phyloP scores from a whole-genome alignment of 2,888 invertebrate species.

The Sarcophaga subvicina region DNA sequence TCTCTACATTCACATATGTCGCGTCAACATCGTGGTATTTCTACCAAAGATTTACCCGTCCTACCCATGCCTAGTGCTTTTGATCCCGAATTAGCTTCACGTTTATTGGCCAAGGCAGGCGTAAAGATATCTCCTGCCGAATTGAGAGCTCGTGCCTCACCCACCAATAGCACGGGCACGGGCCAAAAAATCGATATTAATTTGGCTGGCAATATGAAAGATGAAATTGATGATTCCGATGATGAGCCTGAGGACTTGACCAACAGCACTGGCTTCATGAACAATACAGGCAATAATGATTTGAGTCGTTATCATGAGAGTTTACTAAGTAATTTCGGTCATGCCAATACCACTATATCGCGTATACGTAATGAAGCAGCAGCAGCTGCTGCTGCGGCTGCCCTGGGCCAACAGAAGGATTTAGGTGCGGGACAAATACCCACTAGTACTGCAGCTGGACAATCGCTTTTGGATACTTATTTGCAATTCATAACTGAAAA shows the following conservation, averaged over 20 bases:
- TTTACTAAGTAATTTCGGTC: slow-evolving; percentile 81
- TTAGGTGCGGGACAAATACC: slow-evolving; percentile 86
- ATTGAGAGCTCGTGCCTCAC: slow-evolving; percentile 91
- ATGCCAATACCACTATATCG: slow-evolving; percentile 86
- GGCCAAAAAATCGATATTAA: slow-evolving; percentile 80
- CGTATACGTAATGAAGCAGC: slow-evolving; percentile 85
- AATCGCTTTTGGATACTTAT: slow-evolving; percentile 93
- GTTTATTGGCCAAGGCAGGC: slow-evolving; percentile 92
- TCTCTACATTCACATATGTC: slow-evolving; percentile 97
- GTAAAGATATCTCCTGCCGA: slow-evolving; percentile 93
- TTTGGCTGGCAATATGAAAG: slow-evolving; percentile 86
- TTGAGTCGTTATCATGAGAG: slow-evolving; percentile 80
- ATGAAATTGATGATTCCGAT: slow-evolving; percentile 86
- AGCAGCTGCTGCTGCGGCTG: slow-evolving; percentile 77
- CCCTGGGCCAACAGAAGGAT: slow-evolving; percentile 76
- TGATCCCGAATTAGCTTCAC: slow-evolving; percentile 94
- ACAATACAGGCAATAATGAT: slow-evolving; percentile 73
- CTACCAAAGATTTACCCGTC: slow-evolving; percentile 95
- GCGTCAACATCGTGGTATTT: slow-evolving; percentile 95
- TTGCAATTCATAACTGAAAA: slow-evolving; percentile 94
- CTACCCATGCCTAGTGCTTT: slow-evolving; percentile 96
- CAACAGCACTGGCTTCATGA: slow-evolving; percentile 76
- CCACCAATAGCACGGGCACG: slow-evolving; percentile 85
- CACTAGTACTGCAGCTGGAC: slow-evolving; percentile 86
- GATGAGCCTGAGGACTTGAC: slow-evolving; percentile 92